A percentile compares a stretch with the other conserved stretches of the same genome.
These are phyloP conservation scores for Drosophila nasuta DNA, from an alignment of 1,140 invertebrate genomes.

Conservation along the genomic window DNA sequence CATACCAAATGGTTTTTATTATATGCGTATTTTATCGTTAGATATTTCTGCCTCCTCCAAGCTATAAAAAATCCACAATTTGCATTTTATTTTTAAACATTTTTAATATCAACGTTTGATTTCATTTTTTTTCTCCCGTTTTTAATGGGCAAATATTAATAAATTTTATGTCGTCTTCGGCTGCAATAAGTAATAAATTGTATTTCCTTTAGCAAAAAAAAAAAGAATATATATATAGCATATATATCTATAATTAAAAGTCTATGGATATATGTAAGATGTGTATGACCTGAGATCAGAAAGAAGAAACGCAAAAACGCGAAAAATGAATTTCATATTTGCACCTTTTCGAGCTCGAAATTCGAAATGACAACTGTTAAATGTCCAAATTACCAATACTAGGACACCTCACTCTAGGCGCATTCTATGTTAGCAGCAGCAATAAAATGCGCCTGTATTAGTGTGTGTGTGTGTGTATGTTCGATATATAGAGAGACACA, in stretches of 20 bases:
- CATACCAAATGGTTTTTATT: constrained; percentile 58
- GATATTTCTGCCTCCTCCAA: constrained; percentile 47
- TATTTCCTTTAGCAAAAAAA: constrained; percentile 38
- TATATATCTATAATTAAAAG: constrained; percentile 6
- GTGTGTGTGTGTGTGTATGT: constrained; percentile 30
- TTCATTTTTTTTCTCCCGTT: constrained; percentile 4
- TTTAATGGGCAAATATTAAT: constrained; percentile 77
- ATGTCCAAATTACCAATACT: constrained; percentile 42
- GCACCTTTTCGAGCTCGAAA: constrained; percentile 76
- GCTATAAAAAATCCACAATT: constrained; percentile 59
- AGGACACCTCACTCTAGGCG: constrained; percentile 17
- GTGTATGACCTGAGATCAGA: constrained; percentile 51
- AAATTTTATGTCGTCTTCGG: constrained; percentile 70
- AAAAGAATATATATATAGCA: constrained; percentile 13
- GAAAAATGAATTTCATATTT: constrained; percentile 53
- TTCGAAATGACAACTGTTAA: constrained; percentile 79
- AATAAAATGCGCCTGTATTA: constrained; percentile 15
- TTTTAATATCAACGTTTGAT: constrained; percentile 26
- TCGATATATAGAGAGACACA: constrained; percentile 20
- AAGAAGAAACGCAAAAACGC: constrained; percentile 31
- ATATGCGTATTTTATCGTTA: constrained; percentile 48
- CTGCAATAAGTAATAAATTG: constrained; percentile 80
- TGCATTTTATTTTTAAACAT: constrained; percentile 72
- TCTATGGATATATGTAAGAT: constrained; percentile 16
- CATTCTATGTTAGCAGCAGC: constrained; percentile 31